These are phyloP conservation scores for Drosophila jambulina DNA, from an alignment of 1,140 invertebrate genomes.

Conservation along the genomic window DNA sequence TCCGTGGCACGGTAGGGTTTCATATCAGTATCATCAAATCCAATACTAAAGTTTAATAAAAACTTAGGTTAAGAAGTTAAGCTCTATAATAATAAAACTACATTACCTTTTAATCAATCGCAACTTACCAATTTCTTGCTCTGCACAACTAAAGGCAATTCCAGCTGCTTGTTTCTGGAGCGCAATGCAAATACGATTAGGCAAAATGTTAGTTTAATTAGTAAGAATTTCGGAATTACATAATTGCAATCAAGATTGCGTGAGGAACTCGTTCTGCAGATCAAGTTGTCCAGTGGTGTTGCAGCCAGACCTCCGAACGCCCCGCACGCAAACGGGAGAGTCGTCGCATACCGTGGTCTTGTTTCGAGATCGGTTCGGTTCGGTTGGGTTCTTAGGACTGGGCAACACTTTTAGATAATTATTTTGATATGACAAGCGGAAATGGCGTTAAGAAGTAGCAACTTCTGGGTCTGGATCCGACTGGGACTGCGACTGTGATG, in stretches of 20 bases:
- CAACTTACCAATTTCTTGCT: not conserved
- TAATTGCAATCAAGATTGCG: slow-evolving; percentile 81
- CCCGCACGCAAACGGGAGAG: slow-evolving; percentile 49
- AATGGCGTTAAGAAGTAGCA: slow-evolving; percentile 77
- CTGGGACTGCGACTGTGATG: slow-evolving; percentile 27
- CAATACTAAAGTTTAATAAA: not conserved
- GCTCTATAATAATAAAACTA: not conserved
- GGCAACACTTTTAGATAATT: slow-evolving; percentile 76
- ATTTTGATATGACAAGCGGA: slow-evolving; percentile 82
- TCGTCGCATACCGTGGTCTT: slow-evolving; percentile 41
- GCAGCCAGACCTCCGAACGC: slow-evolving; percentile 24
- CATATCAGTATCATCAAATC: not conserved
- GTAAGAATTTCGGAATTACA: slow-evolving; percentile 78
- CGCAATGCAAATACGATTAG: slow-evolving; percentile 72
- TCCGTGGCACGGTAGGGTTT: too few species aligned
- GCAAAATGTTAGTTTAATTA: slow-evolving; percentile 80
- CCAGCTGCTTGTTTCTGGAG: not conserved
- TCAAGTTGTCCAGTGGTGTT: slow-evolving; percentile 57
- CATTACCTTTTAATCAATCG: not conserved
- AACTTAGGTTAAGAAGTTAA: not conserved
- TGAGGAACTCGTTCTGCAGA: slow-evolving; percentile 71
- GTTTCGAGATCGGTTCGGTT: slow-evolving; percentile 16
- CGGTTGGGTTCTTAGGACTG: slow-evolving; percentile 46
- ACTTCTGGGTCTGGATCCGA: slow-evolving; percentile 40
- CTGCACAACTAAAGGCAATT: not conserved